phyloP scores from a whole-genome alignment of 2,888 invertebrate species.

The Smittia sp. region DNA sequence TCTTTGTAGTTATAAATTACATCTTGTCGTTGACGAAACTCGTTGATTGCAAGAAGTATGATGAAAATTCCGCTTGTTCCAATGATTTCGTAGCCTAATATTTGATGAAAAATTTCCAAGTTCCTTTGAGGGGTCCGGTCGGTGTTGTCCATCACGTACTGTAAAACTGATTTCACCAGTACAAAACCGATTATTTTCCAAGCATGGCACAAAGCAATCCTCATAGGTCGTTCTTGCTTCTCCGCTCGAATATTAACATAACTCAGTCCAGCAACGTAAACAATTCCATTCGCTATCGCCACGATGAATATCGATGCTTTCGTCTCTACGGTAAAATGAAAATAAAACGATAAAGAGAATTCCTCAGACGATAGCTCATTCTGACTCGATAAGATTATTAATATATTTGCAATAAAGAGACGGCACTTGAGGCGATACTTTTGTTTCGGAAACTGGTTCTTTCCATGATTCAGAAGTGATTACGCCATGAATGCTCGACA shows the following conservation, averaged over 20 bases:
- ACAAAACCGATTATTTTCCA: slow-evolving; percentile 33
- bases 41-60: not conserved
- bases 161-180: not conserved
- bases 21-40: slow-evolving; percentile 18
- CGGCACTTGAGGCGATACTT: too few relatives aligned
- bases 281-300: slow-evolving; percentile 19
- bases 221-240: slow-evolving; percentile 19
- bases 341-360: too few relatives aligned
- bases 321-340: slow-evolving; percentile 19
- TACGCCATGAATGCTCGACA: too few relatives aligned
- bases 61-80: slow-evolving; percentile 1
- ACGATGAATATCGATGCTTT: not conserved
- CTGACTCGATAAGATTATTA: slow-evolving; percentile 1
- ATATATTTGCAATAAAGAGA: too few relatives aligned
- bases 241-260: slow-evolving; percentile 29
- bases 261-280: not conserved
- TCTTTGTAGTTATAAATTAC: slow-evolving; percentile 18
- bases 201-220: slow-evolving; percentile 20
- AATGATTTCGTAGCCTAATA: not conserved
- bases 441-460: too few relatives aligned
- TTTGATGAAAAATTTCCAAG: not conserved
- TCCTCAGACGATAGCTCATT: too few relatives aligned
- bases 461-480: too few relatives aligned
- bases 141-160: not conserved
- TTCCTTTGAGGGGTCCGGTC: not conserved